Evolutionary conservation across 2,113 vertebrate species (phyloP).

Genomic region (Okapia johnstoni): DNA sequence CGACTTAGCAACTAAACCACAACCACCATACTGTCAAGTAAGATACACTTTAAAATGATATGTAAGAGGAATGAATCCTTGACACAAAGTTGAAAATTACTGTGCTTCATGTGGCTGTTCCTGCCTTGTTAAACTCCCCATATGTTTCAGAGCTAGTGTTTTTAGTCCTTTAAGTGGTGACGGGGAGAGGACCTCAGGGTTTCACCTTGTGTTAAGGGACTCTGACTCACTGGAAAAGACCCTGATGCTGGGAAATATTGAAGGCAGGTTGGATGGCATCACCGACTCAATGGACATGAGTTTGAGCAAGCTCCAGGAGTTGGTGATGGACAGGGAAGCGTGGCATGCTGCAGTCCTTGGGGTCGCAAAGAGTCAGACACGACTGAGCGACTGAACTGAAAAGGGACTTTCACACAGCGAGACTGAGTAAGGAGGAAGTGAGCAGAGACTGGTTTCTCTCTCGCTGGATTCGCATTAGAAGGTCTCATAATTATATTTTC

Average conservation of each 20-base stretch:
- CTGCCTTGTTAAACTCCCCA: background rate
- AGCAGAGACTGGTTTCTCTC: background rate
- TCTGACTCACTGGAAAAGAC: background rate
- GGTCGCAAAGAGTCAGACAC: rapidly evolving
- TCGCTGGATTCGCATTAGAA: background rate
- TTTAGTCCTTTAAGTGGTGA: background rate
- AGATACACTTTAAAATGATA: background rate
- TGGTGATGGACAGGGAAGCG: background rate
- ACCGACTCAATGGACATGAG: background rate
- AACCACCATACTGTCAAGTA: background rate
- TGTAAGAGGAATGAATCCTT: background rate
- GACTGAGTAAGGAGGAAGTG: background rate
- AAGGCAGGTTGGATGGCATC: background rate
- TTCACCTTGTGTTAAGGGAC: background rate
- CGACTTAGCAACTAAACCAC: background rate
- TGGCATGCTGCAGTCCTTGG: background rate
- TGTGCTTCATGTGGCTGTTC: background rate
- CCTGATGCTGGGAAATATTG: background rate
- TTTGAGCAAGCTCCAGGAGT: background rate
- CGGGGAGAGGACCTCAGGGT: background rate
- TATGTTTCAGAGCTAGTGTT: background rate
- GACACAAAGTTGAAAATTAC: background rate
- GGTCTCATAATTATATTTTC: background rate
- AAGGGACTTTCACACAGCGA: background rate
- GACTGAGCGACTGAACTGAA: background rate